These are phyloP conservation scores for Silurus meridionalis DNA, from an alignment of 2,113 vertebrate species.

Conservation along the genomic window DNA sequence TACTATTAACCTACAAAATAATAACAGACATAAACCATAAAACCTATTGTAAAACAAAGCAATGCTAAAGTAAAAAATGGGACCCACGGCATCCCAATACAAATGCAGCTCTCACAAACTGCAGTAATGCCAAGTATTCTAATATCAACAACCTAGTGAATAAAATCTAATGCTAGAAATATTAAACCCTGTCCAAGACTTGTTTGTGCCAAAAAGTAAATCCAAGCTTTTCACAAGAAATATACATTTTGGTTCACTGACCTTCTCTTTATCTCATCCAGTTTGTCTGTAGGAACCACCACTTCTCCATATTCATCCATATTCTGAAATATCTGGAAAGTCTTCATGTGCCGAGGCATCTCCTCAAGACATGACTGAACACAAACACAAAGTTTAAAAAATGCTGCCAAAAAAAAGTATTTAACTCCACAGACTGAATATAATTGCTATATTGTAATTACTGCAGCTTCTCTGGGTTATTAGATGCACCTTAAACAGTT, in stretches of 20 bases:
- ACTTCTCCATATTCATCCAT: slow-evolving; percentile 75
- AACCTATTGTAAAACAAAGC: no score
- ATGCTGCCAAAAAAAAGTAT: background rate
- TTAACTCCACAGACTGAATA: background rate
- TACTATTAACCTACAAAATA: no score
- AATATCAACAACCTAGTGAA: background rate
- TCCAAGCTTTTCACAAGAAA: background rate
- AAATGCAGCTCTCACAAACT: no score
- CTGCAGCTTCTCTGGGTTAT: background rate
- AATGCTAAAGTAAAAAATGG: no score
- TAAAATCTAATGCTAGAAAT: background rate
- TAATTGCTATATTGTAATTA: background rate
- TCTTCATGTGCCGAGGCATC: slow-evolving; percentile 74
- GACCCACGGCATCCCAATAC: no score
- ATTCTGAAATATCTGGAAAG: slow-evolving; percentile 83
- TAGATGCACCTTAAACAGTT: slow-evolving; percentile 77
- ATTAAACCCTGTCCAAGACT: background rate
- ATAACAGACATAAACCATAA: no score
- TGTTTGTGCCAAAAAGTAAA: background rate
- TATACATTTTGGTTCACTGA: slow-evolving; percentile 51
- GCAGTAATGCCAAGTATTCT: background rate
- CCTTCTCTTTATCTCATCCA: slow-evolving; percentile 92
- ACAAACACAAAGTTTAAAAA: background rate
- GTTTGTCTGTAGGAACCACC: slow-evolving; percentile 80
- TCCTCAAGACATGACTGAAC: slow-evolving; percentile 80